Percentiles rank a stretch among this genome's conserved stretches.
phyloP scores from a whole-genome alignment of 2,797 vertebrate genomes.

The Menidia menidia region DNA sequence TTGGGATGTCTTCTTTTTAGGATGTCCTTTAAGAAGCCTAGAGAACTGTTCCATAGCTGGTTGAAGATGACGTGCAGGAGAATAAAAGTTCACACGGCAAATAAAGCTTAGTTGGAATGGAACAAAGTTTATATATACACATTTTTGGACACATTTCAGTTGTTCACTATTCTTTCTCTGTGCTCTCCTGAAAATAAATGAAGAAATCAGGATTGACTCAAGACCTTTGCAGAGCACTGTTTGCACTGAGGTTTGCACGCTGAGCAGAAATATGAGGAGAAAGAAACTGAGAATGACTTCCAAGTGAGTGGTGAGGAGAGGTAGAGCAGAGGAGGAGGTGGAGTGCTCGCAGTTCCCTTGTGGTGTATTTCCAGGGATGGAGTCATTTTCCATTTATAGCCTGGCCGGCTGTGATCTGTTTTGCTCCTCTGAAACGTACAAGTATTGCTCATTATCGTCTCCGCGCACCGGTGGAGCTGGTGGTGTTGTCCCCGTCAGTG shows the following conservation, averaged over 20 bases:
- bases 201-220: background rate
- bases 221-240: background rate
- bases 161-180: background rate
- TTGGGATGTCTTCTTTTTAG: too few relatives aligned
- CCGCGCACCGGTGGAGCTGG: constrained; percentile 51
- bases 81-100: background rate
- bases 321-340: constrained; percentile 60
- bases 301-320: constrained; percentile 55
- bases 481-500: constrained; percentile 62
- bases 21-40: too few relatives aligned
- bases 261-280: constrained; percentile 36
- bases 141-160: background rate
- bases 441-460: constrained; percentile 66
- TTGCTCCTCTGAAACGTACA: constrained; percentile 62
- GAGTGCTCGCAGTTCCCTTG: constrained; percentile 71
- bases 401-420: constrained; percentile 75
- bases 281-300: constrained; percentile 36
- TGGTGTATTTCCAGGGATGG: constrained; percentile 78
- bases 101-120: background rate
- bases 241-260: constrained; percentile 16
- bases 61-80: too few relatives aligned
- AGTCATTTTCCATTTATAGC: constrained; percentile 85
- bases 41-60: too few relatives aligned
- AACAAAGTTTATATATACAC: background rate
- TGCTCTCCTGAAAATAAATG: background rate